A percentile compares a stretch with the other conserved stretches of the same genome.
Evolutionary conservation across 2,797 vertebrate species (phyloP).

Genomic region (Neoniphon sammara): DNA sequence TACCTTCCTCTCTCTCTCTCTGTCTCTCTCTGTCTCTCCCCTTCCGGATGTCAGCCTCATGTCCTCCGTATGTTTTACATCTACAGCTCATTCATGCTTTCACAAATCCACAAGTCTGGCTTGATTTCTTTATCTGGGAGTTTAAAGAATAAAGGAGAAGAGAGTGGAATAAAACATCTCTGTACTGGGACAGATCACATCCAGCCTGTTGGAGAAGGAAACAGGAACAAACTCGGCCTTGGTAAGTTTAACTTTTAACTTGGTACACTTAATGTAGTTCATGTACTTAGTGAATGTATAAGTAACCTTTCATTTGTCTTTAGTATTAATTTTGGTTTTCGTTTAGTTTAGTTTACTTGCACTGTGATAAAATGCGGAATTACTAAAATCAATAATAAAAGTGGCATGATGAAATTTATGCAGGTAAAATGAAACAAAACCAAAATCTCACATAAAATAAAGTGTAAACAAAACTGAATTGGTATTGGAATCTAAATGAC

Average conservation of each 20-base stretch:
- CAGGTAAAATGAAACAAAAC: no score
- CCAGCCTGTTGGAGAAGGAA: slow-evolving; percentile 44
- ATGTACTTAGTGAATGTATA: neutral
- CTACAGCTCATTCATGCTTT: slow-evolving; percentile 63
- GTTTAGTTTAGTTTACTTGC: neutral
- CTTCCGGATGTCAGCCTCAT: slow-evolving; percentile 54
- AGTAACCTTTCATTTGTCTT: neutral
- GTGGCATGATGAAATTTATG: no score
- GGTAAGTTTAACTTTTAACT: slow-evolving; percentile 58
- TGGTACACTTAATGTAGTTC: no score
- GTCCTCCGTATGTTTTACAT: slow-evolving; percentile 52
- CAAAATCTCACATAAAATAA: no score
- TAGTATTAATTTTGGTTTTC: neutral
- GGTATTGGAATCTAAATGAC: no score
- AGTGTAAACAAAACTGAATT: no score
- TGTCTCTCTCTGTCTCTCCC: slow-evolving; percentile 37
- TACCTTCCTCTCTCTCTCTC: slow-evolving; percentile 49
- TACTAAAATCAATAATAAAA: no score
- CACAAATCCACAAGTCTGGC: slow-evolving; percentile 42
- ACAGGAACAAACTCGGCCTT: slow-evolving; percentile 43
- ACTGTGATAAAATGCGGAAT: no score
- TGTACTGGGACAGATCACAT: slow-evolving; percentile 28
- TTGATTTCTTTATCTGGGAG: slow-evolving; percentile 41
- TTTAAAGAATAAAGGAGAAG: slow-evolving; percentile 42
- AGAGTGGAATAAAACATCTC: slow-evolving; percentile 20